phyloP scores from a whole-genome alignment of 2,113 vertebrate species.

The Mola mola region DNA sequence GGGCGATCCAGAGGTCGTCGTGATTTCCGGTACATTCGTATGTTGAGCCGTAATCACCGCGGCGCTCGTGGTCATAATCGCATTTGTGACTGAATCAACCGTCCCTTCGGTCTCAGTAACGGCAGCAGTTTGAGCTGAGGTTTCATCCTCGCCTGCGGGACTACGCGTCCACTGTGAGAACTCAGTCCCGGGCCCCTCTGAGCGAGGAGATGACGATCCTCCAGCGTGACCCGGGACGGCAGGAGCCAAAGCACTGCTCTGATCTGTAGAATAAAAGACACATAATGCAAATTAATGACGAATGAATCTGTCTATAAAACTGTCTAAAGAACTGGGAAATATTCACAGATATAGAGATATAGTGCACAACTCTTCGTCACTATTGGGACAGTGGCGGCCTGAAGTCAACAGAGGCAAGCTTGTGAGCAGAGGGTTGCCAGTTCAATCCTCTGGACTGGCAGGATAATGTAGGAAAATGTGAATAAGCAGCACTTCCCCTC shows the following conservation, averaged over 20 bases:
- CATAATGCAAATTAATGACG: neutral
- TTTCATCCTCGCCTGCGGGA: conserved; percentile 19
- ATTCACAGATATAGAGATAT: no score
- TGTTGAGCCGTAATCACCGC: conserved; percentile 14
- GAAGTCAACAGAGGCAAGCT: no score
- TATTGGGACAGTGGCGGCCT: no score
- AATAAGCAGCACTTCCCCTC: no score
- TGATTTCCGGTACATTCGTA: neutral
- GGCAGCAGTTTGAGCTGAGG: conserved; percentile 12
- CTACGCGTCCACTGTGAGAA: conserved; percentile 2
- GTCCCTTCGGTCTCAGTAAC: neutral
- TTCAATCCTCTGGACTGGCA: no score
- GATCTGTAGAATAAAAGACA: conserved; percentile 33
- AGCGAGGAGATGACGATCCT: conserved; percentile 27
- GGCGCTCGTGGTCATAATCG: neutral
- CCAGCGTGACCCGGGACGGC: conserved; percentile 1
- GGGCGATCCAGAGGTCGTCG: neutral
- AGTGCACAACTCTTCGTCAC: no score
- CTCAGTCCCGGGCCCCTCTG: conserved; percentile 19
- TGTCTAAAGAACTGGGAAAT: no score
- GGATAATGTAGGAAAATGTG: no score
- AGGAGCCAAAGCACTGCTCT: conserved; percentile 30
- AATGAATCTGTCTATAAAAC: neutral
- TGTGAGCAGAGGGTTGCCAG: no score
- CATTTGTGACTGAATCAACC: conserved; percentile 4